These are phyloP conservation scores for Kryptolebias ocellatus DNA, from an alignment of 2,797 vertebrate species.

Conservation along the genomic window DNA sequence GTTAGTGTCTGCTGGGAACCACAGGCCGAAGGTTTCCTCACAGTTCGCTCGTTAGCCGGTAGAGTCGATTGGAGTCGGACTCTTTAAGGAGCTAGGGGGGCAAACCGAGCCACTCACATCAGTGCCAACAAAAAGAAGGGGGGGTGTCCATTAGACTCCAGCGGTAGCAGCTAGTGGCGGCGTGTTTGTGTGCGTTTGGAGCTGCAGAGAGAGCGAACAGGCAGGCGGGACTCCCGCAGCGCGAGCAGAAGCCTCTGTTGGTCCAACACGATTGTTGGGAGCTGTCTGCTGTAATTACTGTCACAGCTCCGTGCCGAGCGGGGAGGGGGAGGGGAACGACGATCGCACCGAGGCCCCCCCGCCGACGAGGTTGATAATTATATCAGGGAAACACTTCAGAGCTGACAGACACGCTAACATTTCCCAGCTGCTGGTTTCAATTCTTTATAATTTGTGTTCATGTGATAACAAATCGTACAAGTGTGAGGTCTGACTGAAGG, in stretches of 20 bases:
- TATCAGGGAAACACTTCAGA: constrained; percentile 57
- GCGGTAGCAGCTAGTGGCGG: constrained; percentile 71
- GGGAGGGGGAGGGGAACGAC: constrained; percentile 30
- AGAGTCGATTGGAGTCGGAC: constrained; percentile 68
- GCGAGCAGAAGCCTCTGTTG: constrained; percentile 79
- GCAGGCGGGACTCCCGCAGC: constrained; percentile 67
- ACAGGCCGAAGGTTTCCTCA: constrained; percentile 49
- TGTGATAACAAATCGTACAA: constrained; percentile 18
- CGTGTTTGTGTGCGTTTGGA: constrained; percentile 68
- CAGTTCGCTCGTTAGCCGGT: constrained; percentile 74
- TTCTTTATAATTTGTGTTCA: constrained; percentile 19
- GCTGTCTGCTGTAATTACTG: constrained; percentile 76
- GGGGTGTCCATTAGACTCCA: constrained; percentile 55
- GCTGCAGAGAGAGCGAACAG: constrained; percentile 72
- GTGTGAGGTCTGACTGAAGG: background rate
- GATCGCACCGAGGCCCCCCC: constrained; percentile 41
- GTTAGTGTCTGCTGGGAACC: too few species aligned
- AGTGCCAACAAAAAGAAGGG: constrained; percentile 33
- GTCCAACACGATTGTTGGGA: constrained; percentile 81
- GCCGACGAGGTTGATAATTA: constrained; percentile 56
- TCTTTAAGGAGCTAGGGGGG: constrained; percentile 17
- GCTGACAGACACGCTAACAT: constrained; percentile 47
- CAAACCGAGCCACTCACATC: constrained; percentile 65
- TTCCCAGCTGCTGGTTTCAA: constrained; percentile 49
- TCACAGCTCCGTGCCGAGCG: constrained; percentile 61